Evolutionary conservation across 2,888 invertebrate species (phyloP).

Genomic region (Oxytorus armatus): DNA sequence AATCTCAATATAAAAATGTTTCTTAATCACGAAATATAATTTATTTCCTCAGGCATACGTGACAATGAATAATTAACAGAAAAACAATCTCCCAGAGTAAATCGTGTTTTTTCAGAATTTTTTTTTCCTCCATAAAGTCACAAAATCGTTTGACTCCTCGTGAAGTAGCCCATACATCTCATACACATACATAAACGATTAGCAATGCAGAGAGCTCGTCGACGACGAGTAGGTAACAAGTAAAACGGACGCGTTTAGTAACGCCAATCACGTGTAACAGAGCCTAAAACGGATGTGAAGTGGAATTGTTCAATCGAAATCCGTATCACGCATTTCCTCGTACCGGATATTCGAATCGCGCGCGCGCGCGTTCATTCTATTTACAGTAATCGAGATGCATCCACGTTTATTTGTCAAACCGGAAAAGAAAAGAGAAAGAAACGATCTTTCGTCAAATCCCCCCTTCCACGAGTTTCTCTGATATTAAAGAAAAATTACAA

Average conservation of each 20-base stretch:
- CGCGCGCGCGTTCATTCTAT: slow-evolving; percentile 35
- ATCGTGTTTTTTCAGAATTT: no score
- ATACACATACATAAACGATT: not conserved
- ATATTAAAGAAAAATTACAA: slow-evolving; percentile 1
- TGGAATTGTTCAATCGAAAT: slow-evolving; percentile 63
- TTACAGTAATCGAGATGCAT: slow-evolving; percentile 54
- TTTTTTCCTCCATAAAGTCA: not conserved
- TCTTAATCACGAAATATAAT: no score
- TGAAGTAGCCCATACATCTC: slow-evolving; percentile 1
- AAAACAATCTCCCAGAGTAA: not conserved
- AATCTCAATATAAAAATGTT: no score
- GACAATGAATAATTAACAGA: not conserved
- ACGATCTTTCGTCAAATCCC: no score
- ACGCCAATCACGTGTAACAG: slow-evolving; percentile 63
- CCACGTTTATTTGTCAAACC: slow-evolving; percentile 2
- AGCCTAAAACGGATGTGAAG: slow-evolving; percentile 64
- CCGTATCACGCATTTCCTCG: slow-evolving; percentile 68
- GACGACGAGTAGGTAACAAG: slow-evolving; percentile 20
- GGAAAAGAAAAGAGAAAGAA: slow-evolving; percentile 18
- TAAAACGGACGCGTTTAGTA: slow-evolving; percentile 42
- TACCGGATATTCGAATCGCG: slow-evolving; percentile 50
- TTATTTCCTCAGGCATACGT: not conserved
- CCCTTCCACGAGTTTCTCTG: not conserved
- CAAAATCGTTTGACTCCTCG: no score
- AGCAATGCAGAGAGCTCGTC: not conserved